A percentile compares a stretch with the other conserved stretches of the same genome.
Evolutionary conservation across 2,113 vertebrate genomes (phyloP).

Genomic region (Crypturellus undulatus): DNA sequence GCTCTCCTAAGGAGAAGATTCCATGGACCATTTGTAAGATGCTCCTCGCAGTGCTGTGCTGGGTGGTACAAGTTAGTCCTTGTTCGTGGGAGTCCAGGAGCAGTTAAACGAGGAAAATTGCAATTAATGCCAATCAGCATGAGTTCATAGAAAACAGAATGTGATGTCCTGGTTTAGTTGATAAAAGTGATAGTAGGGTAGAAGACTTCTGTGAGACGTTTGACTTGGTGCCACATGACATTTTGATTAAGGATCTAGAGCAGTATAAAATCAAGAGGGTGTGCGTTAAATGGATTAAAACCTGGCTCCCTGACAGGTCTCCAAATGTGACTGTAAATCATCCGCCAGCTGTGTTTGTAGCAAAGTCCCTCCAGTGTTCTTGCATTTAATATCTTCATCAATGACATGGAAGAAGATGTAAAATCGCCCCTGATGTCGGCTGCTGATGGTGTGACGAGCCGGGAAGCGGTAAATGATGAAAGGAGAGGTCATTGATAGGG

Average conservation of each 20-base stretch:
- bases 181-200: conserved; percentile 47
- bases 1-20: neutral
- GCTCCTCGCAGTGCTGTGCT: neutral
- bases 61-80: conserved; percentile 15
- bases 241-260: conserved; percentile 67
- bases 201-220: conserved; percentile 24
- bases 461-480: conserved; percentile 12
- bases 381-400: conserved; percentile 62
- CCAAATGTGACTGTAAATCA: conserved; percentile 71
- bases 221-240: conserved; percentile 54
- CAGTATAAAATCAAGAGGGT: conserved; percentile 64
- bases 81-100: conserved; percentile 1
- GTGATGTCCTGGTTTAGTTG: conserved; percentile 24
- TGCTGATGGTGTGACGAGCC: conserved; percentile 17
- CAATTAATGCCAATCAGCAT: conserved; percentile 51
- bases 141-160: conserved; percentile 54
- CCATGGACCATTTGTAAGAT: neutral
- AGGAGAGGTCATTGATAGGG: neutral
- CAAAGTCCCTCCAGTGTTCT: conserved; percentile 51
- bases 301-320: conserved; percentile 68
- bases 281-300: conserved; percentile 65
- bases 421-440: conserved; percentile 28
- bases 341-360: conserved; percentile 54
- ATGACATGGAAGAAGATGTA: conserved; percentile 43
- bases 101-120: conserved; percentile 38